Base-by-base conservation (phyloP, 2,888 invertebrate species). In the Andrena hattorfiana region DNA sequence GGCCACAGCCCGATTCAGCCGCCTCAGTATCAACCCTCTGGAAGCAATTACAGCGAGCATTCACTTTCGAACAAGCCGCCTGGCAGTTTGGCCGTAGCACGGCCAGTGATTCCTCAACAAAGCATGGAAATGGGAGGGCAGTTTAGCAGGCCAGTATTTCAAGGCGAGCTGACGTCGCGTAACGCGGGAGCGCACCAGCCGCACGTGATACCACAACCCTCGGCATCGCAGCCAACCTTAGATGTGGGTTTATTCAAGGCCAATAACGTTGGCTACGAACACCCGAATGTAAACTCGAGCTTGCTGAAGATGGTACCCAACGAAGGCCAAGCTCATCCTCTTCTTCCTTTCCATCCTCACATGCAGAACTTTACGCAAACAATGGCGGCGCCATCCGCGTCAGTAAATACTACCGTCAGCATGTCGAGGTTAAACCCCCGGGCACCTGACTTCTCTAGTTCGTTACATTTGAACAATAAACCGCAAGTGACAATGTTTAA, bases 391-490 rank as follows among this genome's bases (percentile, higher is more conserved):
- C 80, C 93, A 82, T 77, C 89, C 88, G 89, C 90, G 84, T 90
- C 94, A 86, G 91, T 94, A 79, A 91, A 93, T 82, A 94, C 95
- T 35, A 94, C 95, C 26, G 95, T 95, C 81, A 95, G 94, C 71
- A 95, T 95, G 94, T 96, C 96, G 56, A 95, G 97, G 74, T 94
- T 98, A 56, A 98, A 98, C 94, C 97, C 97, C 0, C 96, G 97
- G 88, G 97, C 97, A 4, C 97, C 97, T 0, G 97, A 97, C 90
- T 98, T 97, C 92, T 95, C 96, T 0, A 95, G 95, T 83, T 94
- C 95, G 56, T 89, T 95, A 32, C 95, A 94, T 85, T 89, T 93
- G 69, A 93, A 89, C 68, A 93, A 83, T 81, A 94, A 94, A 56
- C 93, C 92, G 0, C 93, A 93, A 80, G 93, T 93, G 16, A 90